phyloP scores from a whole-genome alignment of 2,888 invertebrate genomes.

The Hirtodrosophila histrioides region DNA sequence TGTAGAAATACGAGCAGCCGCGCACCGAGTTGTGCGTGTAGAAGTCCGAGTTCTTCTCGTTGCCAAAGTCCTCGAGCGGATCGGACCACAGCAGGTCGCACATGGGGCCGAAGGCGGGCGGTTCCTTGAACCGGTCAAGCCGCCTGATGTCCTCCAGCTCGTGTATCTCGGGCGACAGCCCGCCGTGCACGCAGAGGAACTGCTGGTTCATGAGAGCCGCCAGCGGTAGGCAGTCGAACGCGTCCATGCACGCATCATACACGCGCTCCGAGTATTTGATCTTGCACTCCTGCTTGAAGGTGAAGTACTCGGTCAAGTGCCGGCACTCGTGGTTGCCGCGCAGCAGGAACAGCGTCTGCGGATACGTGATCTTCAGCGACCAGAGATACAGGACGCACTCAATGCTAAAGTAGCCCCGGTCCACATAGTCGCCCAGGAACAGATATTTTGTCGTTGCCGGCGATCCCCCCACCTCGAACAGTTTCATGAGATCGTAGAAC shows the following conservation, averaged over 20 bases:
- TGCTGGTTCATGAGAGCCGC: slow-evolving; percentile 99
- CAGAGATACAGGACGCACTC: slow-evolving; percentile 99
- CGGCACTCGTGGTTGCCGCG: slow-evolving; percentile 99
- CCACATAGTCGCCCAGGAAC: slow-evolving; percentile 99
- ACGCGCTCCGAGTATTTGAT: slow-evolving; percentile 99
- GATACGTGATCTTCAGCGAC: slow-evolving; percentile 99
- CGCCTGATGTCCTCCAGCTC: slow-evolving; percentile 98
- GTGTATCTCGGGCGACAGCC: slow-evolving; percentile 99
- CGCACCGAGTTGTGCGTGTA: slow-evolving; percentile 99
- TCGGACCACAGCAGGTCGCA: slow-evolving; percentile 99
- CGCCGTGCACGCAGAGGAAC: slow-evolving; percentile 99
- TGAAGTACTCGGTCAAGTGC: slow-evolving; percentile 99
- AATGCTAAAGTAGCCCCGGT: slow-evolving; percentile 94
- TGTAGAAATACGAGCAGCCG: slow-evolving; percentile 99
- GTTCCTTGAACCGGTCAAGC: slow-evolving; percentile 99
- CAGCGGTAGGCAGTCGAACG: slow-evolving; percentile 99
- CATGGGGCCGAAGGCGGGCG: slow-evolving; percentile 99
- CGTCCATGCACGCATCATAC: slow-evolving; percentile 99
- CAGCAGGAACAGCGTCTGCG: slow-evolving; percentile 98
- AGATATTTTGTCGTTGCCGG: slow-evolving; percentile 99
- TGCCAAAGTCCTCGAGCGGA: slow-evolving; percentile 99
- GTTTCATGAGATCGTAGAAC: slow-evolving; percentile 99
- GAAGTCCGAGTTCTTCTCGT: slow-evolving; percentile 98
- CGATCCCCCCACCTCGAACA: slow-evolving; percentile 99
- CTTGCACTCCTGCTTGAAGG: slow-evolving; percentile 99